These are phyloP conservation scores for Neolamprologus toae DNA, from an alignment of 2,113 vertebrate genomes.

Conservation along the genomic window DNA sequence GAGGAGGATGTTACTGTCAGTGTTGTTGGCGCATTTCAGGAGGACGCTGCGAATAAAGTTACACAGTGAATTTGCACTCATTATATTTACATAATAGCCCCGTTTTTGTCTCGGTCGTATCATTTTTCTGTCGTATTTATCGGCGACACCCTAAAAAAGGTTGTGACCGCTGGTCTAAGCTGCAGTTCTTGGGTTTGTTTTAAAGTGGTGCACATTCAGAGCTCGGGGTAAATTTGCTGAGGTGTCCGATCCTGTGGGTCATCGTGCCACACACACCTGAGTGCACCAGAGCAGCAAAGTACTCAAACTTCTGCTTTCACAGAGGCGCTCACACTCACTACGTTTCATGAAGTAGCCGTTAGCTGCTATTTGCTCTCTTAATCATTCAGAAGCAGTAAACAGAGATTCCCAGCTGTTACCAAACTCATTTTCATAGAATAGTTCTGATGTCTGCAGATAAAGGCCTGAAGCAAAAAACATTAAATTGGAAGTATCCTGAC, in stretches of 20 bases:
- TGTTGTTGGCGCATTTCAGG: not conserved
- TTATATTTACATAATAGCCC: not conserved
- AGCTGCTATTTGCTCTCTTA: not conserved
- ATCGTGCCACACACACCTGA: not conserved
- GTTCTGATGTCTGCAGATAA: not conserved
- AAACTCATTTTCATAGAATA: fast-evolving
- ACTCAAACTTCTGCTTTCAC: not conserved
- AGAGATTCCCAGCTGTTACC: not conserved
- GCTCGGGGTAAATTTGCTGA: fast-evolving
- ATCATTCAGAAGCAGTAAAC: not conserved
- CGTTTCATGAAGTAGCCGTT: fast-evolving
- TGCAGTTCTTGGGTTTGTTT: not conserved
- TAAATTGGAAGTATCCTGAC: not conserved
- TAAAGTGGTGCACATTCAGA: not conserved
- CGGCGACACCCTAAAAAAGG: fast-evolving
- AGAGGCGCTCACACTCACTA: not conserved
- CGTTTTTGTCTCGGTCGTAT: fast-evolving
- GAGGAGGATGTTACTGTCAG: not conserved
- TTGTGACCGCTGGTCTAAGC: not conserved
- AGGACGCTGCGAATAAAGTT: fast-evolving
- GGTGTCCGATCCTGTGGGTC: not conserved
- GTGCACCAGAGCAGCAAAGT: not conserved
- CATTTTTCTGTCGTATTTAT: not conserved
- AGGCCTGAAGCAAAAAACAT: not conserved
- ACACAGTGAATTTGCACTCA: not conserved